Conservation (phyloP, 2,113 vertebrate species). For the Phylloscopus trochiloides region DNA sequence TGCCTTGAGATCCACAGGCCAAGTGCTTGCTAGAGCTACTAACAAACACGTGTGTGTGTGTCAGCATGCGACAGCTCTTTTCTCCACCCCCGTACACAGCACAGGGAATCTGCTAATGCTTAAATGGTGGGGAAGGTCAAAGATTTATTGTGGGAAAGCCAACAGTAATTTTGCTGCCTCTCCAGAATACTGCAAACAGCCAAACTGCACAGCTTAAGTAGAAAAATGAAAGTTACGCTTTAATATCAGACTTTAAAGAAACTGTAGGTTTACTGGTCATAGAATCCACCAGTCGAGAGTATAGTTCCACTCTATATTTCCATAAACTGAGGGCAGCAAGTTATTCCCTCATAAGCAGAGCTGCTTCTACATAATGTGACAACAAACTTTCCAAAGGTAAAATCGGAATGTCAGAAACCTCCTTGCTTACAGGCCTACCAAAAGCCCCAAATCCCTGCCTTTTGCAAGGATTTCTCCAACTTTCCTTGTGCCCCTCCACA, state of each 20-base stretch:
- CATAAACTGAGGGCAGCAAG: neutral
- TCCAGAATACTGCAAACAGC: neutral
- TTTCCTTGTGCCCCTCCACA: neutral
- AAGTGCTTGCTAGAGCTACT: neutral
- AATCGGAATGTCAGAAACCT: neutral
- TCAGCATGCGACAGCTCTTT: neutral
- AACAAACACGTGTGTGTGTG: neutral
- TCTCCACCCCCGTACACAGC: neutral
- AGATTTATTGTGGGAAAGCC: slow-evolving; percentile 25
- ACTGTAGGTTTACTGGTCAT: neutral
- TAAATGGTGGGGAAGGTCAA: slow-evolving; percentile 23
- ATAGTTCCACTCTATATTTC: neutral
- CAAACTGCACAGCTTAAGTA: neutral
- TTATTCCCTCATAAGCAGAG: neutral
- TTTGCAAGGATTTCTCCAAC: neutral
- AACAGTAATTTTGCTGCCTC: neutral
- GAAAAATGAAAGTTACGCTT: neutral
- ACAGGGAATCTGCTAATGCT: slow-evolving; percentile 7
- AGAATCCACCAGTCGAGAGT: neutral
- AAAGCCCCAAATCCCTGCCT: neutral
- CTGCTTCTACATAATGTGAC: neutral
- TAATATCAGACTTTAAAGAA: neutral
- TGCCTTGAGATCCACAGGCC: neutral
- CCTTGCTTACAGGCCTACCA: neutral
- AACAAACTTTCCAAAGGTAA: neutral